Evolutionary conservation across 2,113 vertebrate species (phyloP), one percentile per base, ranked within the genome.

Genomic region (Leucopternis melanops): DNA sequence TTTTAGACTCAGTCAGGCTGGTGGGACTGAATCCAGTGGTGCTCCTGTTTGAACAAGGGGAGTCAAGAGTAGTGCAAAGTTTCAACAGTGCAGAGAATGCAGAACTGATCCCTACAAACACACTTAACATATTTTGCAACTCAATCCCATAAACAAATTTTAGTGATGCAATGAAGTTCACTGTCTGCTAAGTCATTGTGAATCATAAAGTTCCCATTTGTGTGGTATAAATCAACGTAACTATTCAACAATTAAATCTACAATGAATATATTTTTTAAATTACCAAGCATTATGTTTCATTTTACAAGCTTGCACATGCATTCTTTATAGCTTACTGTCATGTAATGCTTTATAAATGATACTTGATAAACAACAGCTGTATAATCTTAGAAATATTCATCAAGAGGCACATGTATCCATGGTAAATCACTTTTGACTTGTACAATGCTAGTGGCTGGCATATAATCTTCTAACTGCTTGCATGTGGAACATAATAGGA

Each of bases 291-390:
- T 95, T 97, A 94, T 90, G 83, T 95, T 98, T 97, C 79, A 92
- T 97, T 97, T 97, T 97, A 96, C 72, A 97, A 97, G 73, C 90
- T 95, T 92, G 83, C 47, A 59, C 47, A 66, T 91, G n/a, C 67
- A 93, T 96, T 95, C 95, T 97, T 98, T 96, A 97, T 94, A 95
- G 90, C 93, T 94, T 82, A 95, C 86, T 94, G 96, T 97, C 94
- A 71, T 87, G 88, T 97, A 96, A 95, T 96, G 97, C 90, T 98
- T 98, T 97, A 92, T 95, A 97, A 98, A 97, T 96, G 67, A 96
- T 74, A 96, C 62, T 92, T 97, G 87, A 95, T 95, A 96, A 98
- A 96, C 92, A 97, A 96, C 81, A 97, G 89, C 95, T 97, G 81
- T 62, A 94, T 93, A 95, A 95, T 92, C 91, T 96, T 94, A 89